Evolutionary conservation across 2,888 invertebrate species (phyloP).

Genomic region (Leucania comma): DNA sequence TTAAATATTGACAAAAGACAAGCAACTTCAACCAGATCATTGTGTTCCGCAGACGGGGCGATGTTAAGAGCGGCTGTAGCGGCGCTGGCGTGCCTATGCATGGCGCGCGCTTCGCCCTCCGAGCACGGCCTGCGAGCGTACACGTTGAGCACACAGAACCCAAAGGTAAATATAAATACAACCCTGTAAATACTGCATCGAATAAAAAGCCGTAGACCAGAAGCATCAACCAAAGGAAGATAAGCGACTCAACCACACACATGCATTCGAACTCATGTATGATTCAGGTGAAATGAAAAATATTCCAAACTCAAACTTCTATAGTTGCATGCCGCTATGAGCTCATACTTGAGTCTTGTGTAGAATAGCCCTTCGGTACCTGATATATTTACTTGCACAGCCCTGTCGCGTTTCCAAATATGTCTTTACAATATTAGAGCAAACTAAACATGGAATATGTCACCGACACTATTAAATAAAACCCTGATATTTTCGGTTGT

Average conservation of each 20-base stretch:
- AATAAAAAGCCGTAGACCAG: slow-evolving; percentile 11
- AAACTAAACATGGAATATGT: slow-evolving; percentile 47
- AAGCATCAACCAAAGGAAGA: slow-evolving; percentile 20
- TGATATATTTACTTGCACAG: slow-evolving; percentile 9
- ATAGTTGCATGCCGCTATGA: not conserved
- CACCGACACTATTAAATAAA: slow-evolving; percentile 50
- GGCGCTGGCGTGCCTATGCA: slow-evolving; percentile 88
- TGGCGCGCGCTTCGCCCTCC: slow-evolving; percentile 87
- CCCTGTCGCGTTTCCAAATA: slow-evolving; percentile 50
- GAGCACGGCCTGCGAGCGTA: slow-evolving; percentile 80
- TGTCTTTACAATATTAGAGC: slow-evolving; percentile 47
- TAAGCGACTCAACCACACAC: slow-evolving; percentile 10
- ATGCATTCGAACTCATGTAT: not conserved
- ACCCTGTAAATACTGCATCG: slow-evolving; percentile 54
- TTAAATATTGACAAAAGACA: slow-evolving; percentile 47
- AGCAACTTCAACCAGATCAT: slow-evolving; percentile 38
- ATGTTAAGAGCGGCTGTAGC: slow-evolving; percentile 86
- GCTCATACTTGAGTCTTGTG: slow-evolving; percentile 1
- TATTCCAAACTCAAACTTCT: slow-evolving; percentile 1
- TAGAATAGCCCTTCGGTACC: slow-evolving; percentile 21
- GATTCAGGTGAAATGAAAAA: not conserved
- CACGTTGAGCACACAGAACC: slow-evolving; percentile 76
- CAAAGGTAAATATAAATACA: slow-evolving; percentile 79
- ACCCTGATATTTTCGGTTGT: slow-evolving; percentile 41
- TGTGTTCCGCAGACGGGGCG: slow-evolving; percentile 82